These are phyloP conservation scores for Nematostella vectensis DNA, from an alignment of 92 coral and sea anemone species.

Conservation along the genomic window DNA sequence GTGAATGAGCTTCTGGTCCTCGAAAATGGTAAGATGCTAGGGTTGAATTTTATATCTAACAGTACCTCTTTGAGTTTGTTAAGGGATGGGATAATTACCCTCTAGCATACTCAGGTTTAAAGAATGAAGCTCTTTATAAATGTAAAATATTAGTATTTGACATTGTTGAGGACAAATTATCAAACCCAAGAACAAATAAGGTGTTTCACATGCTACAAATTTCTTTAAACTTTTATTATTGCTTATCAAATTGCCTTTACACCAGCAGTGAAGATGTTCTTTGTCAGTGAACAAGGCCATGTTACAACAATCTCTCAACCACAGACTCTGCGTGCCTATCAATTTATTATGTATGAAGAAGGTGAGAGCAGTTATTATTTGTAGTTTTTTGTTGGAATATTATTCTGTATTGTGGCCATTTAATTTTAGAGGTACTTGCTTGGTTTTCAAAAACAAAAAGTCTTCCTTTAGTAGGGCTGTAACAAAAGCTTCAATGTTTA, in stretches of 20 bases:
- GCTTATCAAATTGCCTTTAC: neutral
- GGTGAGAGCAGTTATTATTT: constrained; percentile 48
- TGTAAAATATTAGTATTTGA: too few relatives aligned
- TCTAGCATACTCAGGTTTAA: too few relatives aligned
- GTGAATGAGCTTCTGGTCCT: constrained; percentile 82
- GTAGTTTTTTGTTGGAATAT: neutral
- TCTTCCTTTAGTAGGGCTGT: too few relatives aligned
- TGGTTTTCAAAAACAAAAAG: too few relatives aligned
- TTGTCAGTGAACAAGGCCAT: constrained; percentile 83
- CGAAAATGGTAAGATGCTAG: constrained; percentile 68
- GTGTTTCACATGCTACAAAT: too few relatives aligned
- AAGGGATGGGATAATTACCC: too few relatives aligned
- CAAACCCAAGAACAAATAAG: too few relatives aligned
- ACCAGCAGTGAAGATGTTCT: constrained; percentile 94
- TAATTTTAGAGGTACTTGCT: too few relatives aligned
- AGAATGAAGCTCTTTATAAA: too few relatives aligned
- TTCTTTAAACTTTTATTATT: neutral
- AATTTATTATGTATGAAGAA: constrained; percentile 74
- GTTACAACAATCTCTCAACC: constrained; percentile 84
- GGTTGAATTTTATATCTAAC: neutral
- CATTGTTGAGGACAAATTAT: too few relatives aligned
- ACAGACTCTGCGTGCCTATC: constrained; percentile 84
- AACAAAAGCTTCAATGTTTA: too few relatives aligned
- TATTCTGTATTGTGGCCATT: too few relatives aligned
- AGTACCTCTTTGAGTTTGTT: neutral